Evolutionary conservation across 2,888 invertebrate species (phyloP).

Genomic region (Ptilodon capucinus): DNA sequence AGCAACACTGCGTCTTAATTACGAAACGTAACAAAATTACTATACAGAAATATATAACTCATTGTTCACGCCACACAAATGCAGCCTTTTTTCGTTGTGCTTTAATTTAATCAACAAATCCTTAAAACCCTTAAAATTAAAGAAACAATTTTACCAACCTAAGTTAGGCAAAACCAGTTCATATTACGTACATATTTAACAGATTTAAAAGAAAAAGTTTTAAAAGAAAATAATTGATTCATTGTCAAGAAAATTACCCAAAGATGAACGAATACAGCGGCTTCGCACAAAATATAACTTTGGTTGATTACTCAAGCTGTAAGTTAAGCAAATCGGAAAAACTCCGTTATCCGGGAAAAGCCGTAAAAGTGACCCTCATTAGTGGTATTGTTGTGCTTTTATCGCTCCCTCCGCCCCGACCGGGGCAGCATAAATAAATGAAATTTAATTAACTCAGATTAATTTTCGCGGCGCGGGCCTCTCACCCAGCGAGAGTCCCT

Average conservation of each 20-base stretch:
- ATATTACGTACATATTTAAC: background rate
- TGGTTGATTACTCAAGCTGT: slow-evolving; percentile 50
- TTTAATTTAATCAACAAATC: no score
- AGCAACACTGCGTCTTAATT: no score
- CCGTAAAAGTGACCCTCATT: slow-evolving; percentile 78
- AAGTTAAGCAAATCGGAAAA: slow-evolving; percentile 71
- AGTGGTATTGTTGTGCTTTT: slow-evolving; percentile 77
- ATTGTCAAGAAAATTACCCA: slow-evolving; percentile 17
- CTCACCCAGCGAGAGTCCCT: slow-evolving; percentile 58
- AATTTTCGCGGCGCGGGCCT: slow-evolving; percentile 73
- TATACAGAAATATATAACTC: no score
- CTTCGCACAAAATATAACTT: slow-evolving; percentile 48
- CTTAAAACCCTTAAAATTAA: no score
- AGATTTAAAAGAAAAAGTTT: slow-evolving; percentile 11
- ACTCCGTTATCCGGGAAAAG: slow-evolving; percentile 70
- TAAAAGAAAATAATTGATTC: slow-evolving; percentile 6
- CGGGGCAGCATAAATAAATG: slow-evolving; percentile 77
- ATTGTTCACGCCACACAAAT: no score
- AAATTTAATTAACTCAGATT: slow-evolving; percentile 83
- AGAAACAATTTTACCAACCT: no score
- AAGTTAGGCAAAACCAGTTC: no score
- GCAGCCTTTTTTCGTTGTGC: no score
- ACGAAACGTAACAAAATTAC: no score
- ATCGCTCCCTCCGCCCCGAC: slow-evolving; percentile 55
- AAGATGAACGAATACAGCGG: slow-evolving; percentile 30